Base-by-base conservation (phyloP, 2,888 invertebrate species). In the Caenorhabditis sp. region DNA sequence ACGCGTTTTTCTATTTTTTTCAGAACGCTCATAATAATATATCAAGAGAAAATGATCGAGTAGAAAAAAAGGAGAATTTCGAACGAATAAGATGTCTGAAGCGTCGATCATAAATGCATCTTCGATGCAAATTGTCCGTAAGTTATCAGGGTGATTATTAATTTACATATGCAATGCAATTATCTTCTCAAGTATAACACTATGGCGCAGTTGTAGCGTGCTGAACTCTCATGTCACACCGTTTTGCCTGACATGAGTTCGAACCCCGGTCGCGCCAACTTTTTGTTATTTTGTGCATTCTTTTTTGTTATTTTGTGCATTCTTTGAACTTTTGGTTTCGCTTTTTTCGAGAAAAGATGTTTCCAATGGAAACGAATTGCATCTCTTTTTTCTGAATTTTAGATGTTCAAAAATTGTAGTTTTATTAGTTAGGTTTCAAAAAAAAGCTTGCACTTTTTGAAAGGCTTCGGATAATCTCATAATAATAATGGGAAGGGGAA, bases 61-160 rank as follows among this genome's bases (percentile, higher is more conserved):
- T 70, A 36, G 52, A 23, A 43, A 20, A 43, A 21, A 36, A 50
- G 59, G 43, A n/a, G n/a, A n/a, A n/a, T n/a, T n/a, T n/a, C n/a
- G n/a, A n/a, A n/a, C n/a, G n/a, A 59, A 17, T 17, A 53, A 65
- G 12, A 52, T 70, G 70, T 65, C 67, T 43, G 72, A 67, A 61
- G 62, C 61, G 21, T 61, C 65, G 8, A 65, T 68, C 59, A 65
- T 73, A 61, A 73, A 73, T 62, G 67, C 68, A 5, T 73, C 72
- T 23, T 53, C 72, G 20, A 73, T 73, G 72, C 72, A 68, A 38
- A 73, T 73, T 62, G 72, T 73, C 53, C 72, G 72, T 73, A 53
- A 73, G 72, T 67, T 54, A 43, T n/a, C n/a, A n/a, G n/a, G n/a
- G n/a, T n/a, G n/a, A n/a, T n/a, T n/a, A n/a, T n/a, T n/a, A n/a